These are phyloP conservation scores for Ganaspis brasiliensis DNA, from an alignment of 2,888 invertebrate genomes.

Conservation along the genomic window DNA sequence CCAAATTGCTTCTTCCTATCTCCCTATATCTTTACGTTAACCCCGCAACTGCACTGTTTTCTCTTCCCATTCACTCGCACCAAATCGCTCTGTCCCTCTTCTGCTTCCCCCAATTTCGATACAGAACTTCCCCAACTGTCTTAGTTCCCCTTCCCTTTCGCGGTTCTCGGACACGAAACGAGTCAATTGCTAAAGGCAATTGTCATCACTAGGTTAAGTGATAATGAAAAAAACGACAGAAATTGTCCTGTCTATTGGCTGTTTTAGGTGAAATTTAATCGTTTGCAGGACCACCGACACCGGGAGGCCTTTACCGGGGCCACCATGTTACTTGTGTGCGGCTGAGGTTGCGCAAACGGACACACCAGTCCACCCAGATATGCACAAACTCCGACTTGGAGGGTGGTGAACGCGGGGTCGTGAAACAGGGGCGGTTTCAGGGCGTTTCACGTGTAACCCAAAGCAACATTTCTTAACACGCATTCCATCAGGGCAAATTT, in stretches of 20 bases:
- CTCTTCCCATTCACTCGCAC: conserved; percentile 30
- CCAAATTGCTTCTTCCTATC: conserved; percentile 48
- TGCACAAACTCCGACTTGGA: conserved; percentile 76
- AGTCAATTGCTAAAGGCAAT: conserved; percentile 46
- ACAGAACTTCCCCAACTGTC: conserved; percentile 46
- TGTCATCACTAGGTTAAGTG: not conserved
- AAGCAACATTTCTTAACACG: not conserved
- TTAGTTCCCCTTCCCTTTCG: conserved; percentile 52
- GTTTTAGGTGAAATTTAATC: conserved; percentile 44
- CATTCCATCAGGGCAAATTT: no score
- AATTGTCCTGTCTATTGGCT: conserved; percentile 61
- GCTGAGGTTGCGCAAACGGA: conserved; percentile 79
- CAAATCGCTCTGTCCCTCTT: conserved; percentile 30
- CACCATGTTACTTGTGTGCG: conserved; percentile 74
- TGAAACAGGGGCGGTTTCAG: conserved; percentile 80
- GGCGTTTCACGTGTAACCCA: conserved; percentile 77
- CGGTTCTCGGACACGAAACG: not conserved
- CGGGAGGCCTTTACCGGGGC: conserved; percentile 81
- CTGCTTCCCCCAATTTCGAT: conserved; percentile 44
- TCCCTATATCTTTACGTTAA: conserved; percentile 21
- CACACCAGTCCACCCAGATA: conserved; percentile 51
- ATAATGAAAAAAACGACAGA: not conserved
- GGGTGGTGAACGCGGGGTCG: conserved; percentile 82
- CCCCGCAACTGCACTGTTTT: conserved; percentile 39
- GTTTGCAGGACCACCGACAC: conserved; percentile 70